These are phyloP conservation scores for Oncorhynchus gorbuscha DNA, from an alignment of 2,113 vertebrate genomes.

Conservation along the genomic window DNA sequence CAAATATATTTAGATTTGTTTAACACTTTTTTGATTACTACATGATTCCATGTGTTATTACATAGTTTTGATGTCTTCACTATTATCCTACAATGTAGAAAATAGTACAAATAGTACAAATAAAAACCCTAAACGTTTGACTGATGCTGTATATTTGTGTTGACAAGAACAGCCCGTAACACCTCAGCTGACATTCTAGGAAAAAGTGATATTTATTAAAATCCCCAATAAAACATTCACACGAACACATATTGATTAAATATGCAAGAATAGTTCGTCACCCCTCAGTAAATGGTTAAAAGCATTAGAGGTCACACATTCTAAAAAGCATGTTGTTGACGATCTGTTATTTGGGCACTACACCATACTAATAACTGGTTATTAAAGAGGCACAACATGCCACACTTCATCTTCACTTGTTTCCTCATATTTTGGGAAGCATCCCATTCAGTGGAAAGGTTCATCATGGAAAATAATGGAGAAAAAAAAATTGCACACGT, in stretches of 20 bases:
- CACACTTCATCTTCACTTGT: slow-evolving; percentile 48
- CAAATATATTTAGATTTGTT: too few relatives aligned
- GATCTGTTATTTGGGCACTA: slow-evolving; percentile 6
- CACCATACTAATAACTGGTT: slow-evolving; percentile 8
- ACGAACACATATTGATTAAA: slow-evolving; percentile 74
- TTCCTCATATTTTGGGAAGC: slow-evolving; percentile 28
- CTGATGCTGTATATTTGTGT: background rate
- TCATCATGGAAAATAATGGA: slow-evolving; percentile 41
- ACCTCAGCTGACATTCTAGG: slow-evolving; percentile 60
- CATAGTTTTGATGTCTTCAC: too few relatives aligned
- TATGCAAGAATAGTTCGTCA: slow-evolving; percentile 63
- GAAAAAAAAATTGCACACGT: slow-evolving; percentile 51
- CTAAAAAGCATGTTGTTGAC: slow-evolving; percentile 23
- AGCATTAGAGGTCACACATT: slow-evolving; percentile 35
- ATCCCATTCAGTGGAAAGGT: slow-evolving; percentile 53
- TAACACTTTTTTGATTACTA: too few relatives aligned
- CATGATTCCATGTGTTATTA: too few relatives aligned
- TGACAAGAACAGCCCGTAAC: background rate
- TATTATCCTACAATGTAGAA: too few relatives aligned
- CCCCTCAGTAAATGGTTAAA: slow-evolving; percentile 46
- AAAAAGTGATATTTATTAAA: slow-evolving; percentile 68
- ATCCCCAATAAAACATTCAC: slow-evolving; percentile 77
- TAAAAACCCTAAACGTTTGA: too few relatives aligned
- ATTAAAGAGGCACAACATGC: slow-evolving; percentile 34
- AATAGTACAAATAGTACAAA: too few relatives aligned